Evolutionary conservation across 2,797 vertebrate genomes (phyloP).

Genomic region (Acestrorhynchus altus): DNA sequence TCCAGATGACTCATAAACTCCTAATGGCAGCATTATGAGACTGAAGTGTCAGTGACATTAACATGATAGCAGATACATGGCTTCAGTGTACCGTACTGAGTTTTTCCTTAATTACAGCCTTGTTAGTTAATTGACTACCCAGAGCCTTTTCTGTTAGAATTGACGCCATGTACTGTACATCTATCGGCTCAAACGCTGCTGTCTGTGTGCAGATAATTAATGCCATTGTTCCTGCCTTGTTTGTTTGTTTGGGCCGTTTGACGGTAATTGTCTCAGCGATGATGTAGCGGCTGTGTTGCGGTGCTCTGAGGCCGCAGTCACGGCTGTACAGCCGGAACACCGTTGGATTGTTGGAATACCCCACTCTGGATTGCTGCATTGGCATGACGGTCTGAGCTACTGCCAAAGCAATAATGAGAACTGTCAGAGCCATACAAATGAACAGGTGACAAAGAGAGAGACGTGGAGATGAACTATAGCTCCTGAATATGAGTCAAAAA

Average conservation of each 20-base stretch:
- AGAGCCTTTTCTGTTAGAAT: slow-evolving; percentile 31
- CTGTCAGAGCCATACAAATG: slow-evolving; percentile 81
- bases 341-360: slow-evolving; percentile 58
- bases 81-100: slow-evolving; percentile 28
- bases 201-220: slow-evolving; percentile 41
- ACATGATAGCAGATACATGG: slow-evolving; percentile 37
- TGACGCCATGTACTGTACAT: slow-evolving; percentile 38
- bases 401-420: slow-evolving; percentile 82
- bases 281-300: slow-evolving; percentile 10
- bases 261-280: slow-evolving; percentile 53
- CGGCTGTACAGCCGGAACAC: slow-evolving; percentile 25
- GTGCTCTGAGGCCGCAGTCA: slow-evolving; percentile 17
- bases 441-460: slow-evolving; percentile 76
- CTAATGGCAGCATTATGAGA: not conserved
- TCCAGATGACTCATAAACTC: slow-evolving; percentile 9
- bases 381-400: slow-evolving; percentile 79
- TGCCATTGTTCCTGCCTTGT: slow-evolving; percentile 55
- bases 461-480: slow-evolving; percentile 56
- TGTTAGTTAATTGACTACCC: slow-evolving; percentile 54
- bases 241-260: slow-evolving; percentile 41
- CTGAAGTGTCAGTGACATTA: slow-evolving; percentile 14
- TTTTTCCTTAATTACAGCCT: slow-evolving; percentile 57
- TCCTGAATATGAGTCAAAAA: slow-evolving; percentile 24
- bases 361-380: slow-evolving; percentile 77
- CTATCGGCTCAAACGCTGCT: slow-evolving; percentile 11